These are phyloP conservation scores for Harpalus rufipes DNA, from an alignment of 2,888 invertebrate species.

Conservation along the genomic window DNA sequence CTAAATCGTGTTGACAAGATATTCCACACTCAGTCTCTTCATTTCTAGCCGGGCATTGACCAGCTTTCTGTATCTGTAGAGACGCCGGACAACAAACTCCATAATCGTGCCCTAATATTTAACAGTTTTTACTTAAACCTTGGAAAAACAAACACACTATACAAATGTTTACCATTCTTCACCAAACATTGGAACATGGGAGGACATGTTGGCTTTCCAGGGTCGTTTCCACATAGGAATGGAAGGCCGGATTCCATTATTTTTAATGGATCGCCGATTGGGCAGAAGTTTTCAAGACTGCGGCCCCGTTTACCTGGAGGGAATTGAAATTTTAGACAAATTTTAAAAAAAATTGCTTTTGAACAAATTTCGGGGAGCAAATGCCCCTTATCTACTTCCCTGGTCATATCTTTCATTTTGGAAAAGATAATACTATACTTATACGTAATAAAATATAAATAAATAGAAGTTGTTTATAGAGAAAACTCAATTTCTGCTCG, in stretches of 20 bases:
- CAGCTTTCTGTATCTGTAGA: conserved; percentile 87
- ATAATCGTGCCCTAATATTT: conserved; percentile 85
- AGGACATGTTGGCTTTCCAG: conserved; percentile 91
- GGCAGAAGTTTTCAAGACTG: conserved; percentile 88
- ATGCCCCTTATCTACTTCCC: too few relatives aligned
- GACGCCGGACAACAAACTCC: conserved; percentile 93
- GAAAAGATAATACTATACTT: too few relatives aligned
- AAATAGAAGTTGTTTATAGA: too few relatives aligned
- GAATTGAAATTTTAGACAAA: not conserved
- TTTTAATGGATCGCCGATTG: conserved; percentile 86
- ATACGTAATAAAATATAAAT: too few relatives aligned
- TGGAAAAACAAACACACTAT: conserved; percentile 20
- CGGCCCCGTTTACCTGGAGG: conserved; percentile 84
- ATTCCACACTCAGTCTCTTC: conserved; percentile 80
- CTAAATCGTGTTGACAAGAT: conserved; percentile 87
- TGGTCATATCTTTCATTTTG: too few relatives aligned
- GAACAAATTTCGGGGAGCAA: too few relatives aligned
- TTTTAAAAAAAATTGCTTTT: too few relatives aligned
- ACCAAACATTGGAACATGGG: conserved; percentile 89
- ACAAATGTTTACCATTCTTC: conserved; percentile 80
- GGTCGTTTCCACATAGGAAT: conserved; percentile 89
- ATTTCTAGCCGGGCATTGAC: conserved; percentile 84
- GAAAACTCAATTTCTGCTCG: too few relatives aligned
- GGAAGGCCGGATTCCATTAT: conserved; percentile 87
- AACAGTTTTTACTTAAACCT: conserved; percentile 14